Evolutionary conservation across 2,797 vertebrate species (phyloP), one percentile per base, ranked within the genome.

Genomic region (Peromyscus nudipes): DNA sequence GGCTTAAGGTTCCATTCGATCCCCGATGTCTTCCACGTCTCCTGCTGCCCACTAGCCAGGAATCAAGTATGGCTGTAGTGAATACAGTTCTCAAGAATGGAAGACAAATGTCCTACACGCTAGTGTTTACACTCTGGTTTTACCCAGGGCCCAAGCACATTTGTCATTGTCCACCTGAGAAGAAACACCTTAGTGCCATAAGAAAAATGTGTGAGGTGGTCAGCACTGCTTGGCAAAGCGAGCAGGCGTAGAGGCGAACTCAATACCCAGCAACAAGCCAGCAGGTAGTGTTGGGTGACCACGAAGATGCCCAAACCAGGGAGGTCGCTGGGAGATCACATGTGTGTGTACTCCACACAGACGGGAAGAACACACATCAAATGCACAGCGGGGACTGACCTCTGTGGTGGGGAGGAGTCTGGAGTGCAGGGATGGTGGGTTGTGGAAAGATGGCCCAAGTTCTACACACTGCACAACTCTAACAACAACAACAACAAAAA

Each of bases 11-110:
- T 80, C 87, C 13, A 62, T 1, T n/a, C 79, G 40, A 8, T 55
- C 37, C 37, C 37, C 19, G 7, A 10, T 23, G 37, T 25, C 19
- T 11, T 71, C 27, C 57, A 43, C 31, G 40, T 29, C 52, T 81
- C 40, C 46, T 60, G n/a, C 12, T 46, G 67, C 49, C 49, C 55
- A 64, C 21, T 12, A 34, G 76, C 60, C 7, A 16, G 77, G 84
- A 91, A 80, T 71, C 49, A 71, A 79, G 52, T 67, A n/a, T 1
- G 3, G 43, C 7, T 19, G 31, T 27, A 46, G 67, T 19, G 55
- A 80, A 75, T 11, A 80, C 0, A 71, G 65, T 37, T 11, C 0
- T 13, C 5, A 27, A 21, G 11, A 40, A n/a, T 1, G 9, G 34
- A 67, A 76, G 69, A 34, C 14, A 0, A 77, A 34, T 49, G 89